phyloP scores from a whole-genome alignment of 2,797 vertebrate genomes.

The Liasis olivaceus region DNA sequence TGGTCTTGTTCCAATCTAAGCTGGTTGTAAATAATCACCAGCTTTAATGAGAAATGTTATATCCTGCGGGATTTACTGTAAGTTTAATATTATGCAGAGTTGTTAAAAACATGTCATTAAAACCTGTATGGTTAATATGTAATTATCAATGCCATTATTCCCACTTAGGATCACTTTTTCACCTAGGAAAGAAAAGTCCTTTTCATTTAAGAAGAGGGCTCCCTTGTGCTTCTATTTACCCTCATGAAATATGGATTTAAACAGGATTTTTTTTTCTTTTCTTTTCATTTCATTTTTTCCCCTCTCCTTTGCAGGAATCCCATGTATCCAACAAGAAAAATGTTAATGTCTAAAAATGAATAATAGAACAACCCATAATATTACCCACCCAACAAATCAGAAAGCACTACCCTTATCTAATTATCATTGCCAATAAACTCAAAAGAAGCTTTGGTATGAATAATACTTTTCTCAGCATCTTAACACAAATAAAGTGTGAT shows the following conservation, averaged over 20 bases:
- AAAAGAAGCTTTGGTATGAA: neutral
- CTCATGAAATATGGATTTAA: constrained; percentile 4
- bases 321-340: constrained; percentile 5
- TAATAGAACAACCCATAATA: neutral
- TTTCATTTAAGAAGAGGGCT: constrained; percentile 1
- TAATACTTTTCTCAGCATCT: neutral
- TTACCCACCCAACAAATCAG: neutral
- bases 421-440: neutral
- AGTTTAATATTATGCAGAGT: constrained; percentile 24
- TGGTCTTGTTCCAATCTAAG: neutral
- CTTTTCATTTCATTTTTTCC: neutral
- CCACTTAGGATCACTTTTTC: constrained; percentile 1
- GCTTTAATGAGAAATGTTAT: neutral
- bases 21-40: neutral
- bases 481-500: neutral
- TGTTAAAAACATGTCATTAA: constrained; percentile 26
- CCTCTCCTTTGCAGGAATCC: rapidly evolving
- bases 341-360: neutral
- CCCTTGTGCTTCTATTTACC: neutral
- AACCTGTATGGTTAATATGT: constrained; percentile 7
- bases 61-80: neutral
- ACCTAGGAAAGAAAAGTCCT: neutral
- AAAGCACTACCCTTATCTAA: neutral
- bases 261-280: neutral
- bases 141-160: constrained; percentile 9